Base-by-base conservation (phyloP, 2,113 vertebrate species). In the Centropristis striata region DNA sequence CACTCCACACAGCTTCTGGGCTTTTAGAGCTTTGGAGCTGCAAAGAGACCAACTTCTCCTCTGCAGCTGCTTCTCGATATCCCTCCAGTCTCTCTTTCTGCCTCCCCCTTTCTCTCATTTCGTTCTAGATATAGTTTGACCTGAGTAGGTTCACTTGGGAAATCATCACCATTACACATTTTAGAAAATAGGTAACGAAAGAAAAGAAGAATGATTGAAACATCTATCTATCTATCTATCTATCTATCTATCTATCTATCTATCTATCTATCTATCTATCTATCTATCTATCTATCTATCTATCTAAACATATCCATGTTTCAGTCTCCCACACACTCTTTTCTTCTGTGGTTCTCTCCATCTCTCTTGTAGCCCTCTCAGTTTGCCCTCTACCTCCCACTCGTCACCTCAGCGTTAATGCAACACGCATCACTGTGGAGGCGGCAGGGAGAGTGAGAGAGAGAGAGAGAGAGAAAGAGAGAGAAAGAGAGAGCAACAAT, bases 311-410 rank as follows among this genome's bases (percentile, higher is more conserved):
- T 61, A 59, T 70, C 78, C 72, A 61, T 86, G 41, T 65, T 80
- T 68, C 74, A 25, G 28, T 77, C 90, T 90, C 88, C 88, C 90
- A 92, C 90, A 84, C 92, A 84, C 59, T 84, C 72, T 80, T 82
- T 78, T 88, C 83, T 78, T 80, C 77, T 71, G 55, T 58, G 63
- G 70, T 75, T 84, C 85, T 90, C 83, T 92, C 86, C 79, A 86
- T 92, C 78, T 85, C 89, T 92, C 89, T 86, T 80, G 78, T 87
- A 90, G 82, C 86, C 90, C 85, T 92, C 88, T 92, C 90, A 85
- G 77, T 85, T 86, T 93, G 92, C 85, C 93, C 93, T 93, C 88
- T 91, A 64, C 92, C 93, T 91, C 93, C 93, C 91, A 94, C 93
- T 91, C 93, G 58, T 90, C 91, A 91, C 91, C 93, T 92, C 86